A percentile compares a stretch with the other conserved stretches of the same genome.
These are phyloP conservation scores for Amiota mariae DNA, from an alignment of 2,888 invertebrate genomes.

Conservation along the genomic window DNA sequence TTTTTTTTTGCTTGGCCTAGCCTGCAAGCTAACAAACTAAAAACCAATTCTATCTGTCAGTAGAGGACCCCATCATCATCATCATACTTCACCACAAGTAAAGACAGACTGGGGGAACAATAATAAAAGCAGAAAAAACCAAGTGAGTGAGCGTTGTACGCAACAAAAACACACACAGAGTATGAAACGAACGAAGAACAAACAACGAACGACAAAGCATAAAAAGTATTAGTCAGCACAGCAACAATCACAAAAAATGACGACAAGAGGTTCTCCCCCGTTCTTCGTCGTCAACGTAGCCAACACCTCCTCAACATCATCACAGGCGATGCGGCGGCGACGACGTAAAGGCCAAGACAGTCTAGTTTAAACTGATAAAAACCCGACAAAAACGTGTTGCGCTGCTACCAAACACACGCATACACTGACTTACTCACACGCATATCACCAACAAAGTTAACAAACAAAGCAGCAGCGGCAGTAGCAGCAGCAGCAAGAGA, in stretches of 20 bases:
- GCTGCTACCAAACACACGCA: constrained; percentile 31
- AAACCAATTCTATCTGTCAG: too few species aligned
- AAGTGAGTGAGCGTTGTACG: not conserved
- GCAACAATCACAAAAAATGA: not conserved
- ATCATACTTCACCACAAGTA: too few species aligned
- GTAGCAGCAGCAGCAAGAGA: constrained; percentile 15
- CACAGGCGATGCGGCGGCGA: constrained; percentile 5
- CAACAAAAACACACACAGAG: not conserved
- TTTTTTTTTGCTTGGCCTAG: too few species aligned
- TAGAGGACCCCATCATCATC: too few species aligned
- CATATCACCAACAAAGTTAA: constrained; percentile 13
- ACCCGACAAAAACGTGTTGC: constrained; percentile 65
- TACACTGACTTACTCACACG: not conserved
- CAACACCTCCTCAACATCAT: too few species aligned
- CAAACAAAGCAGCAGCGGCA: not conserved
- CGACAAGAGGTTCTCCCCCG: too few species aligned
- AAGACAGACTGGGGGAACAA: too few species aligned
- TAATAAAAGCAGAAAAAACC: too few species aligned
- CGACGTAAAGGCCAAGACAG: constrained; percentile 39
- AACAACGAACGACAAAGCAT: not conserved
- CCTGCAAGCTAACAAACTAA: too few species aligned
- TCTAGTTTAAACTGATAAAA: constrained; percentile 65
- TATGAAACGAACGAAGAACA: not conserved
- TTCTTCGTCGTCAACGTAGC: too few species aligned
- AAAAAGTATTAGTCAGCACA: constrained; percentile 1